phyloP scores from a whole-genome alignment of 2,797 vertebrate species.

The Thamnophis elegans region DNA sequence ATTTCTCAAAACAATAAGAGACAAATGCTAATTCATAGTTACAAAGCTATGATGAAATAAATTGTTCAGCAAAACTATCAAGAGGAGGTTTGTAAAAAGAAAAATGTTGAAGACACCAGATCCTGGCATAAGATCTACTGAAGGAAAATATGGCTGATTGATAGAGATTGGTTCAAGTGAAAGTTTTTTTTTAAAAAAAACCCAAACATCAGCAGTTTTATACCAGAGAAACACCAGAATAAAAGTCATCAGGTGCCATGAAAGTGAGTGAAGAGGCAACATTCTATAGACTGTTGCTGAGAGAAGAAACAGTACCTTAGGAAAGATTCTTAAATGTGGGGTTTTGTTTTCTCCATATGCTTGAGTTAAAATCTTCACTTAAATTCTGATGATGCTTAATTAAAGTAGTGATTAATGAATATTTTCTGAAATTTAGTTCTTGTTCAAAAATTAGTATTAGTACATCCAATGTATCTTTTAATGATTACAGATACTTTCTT shows the following conservation, averaged over 20 bases:
- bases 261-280: slow-evolving; percentile 26
- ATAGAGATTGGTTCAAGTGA: slow-evolving; percentile 29
- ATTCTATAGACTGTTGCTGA: slow-evolving; percentile 31
- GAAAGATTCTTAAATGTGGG: neutral
- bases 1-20: neutral
- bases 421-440: neutral
- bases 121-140: slow-evolving; percentile 26
- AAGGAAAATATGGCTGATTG: slow-evolving; percentile 12
- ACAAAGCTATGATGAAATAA: slow-evolving; percentile 2
- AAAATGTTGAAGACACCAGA: slow-evolving; percentile 20
- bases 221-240: slow-evolving; percentile 36
- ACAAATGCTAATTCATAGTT: slow-evolving; percentile 20
- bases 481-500: neutral
- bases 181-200: slow-evolving; percentile 19
- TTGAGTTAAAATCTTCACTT: neutral
- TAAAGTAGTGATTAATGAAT: neutral
- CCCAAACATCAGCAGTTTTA: slow-evolving; percentile 20
- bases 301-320: slow-evolving; percentile 27
- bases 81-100: slow-evolving; percentile 21
- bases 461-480: neutral
- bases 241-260: slow-evolving; percentile 26
- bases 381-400: neutral
- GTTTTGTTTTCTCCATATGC: neutral
- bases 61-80: slow-evolving; percentile 23
- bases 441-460: neutral